phyloP scores from a whole-genome alignment of 92 coral and sea anemone genomes.

The Epizoanthus scotinus region DNA sequence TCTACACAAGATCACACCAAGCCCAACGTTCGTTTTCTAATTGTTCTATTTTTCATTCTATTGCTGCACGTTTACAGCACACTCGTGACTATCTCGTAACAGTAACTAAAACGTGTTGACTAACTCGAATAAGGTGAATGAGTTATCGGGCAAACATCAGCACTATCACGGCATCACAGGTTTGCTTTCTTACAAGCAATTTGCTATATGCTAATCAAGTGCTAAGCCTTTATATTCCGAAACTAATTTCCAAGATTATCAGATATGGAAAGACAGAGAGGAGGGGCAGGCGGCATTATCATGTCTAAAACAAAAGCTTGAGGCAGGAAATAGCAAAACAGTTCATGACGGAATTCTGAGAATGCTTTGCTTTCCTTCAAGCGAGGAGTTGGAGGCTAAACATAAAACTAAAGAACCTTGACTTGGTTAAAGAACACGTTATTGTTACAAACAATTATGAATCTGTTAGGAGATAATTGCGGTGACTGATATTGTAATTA shows the following conservation, averaged over 20 bases:
- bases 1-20: no score
- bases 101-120: neutral
- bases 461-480: neutral
- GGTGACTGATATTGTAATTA: slow-evolving; percentile 7
- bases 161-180: neutral
- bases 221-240: neutral
- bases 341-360: neutral
- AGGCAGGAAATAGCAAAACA: neutral
- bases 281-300: neutral
- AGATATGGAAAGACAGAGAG: slow-evolving; percentile 9
- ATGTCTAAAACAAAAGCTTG: neutral
- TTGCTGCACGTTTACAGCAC: no score
- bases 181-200: neutral
- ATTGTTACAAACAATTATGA: neutral
- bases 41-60: no score
- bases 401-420: neutral
- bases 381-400: neutral
- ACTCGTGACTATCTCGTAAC: neutral
- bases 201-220: slow-evolving; percentile 2
- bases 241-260: neutral
- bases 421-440: neutral
- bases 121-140: neutral
- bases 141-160: neutral
- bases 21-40: no score
- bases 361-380: neutral